Percentiles rank a stretch among this genome's conserved stretches.
Conservation (phyloP, 1,140 invertebrate genomes). For the Drosophila miranda region DNA sequence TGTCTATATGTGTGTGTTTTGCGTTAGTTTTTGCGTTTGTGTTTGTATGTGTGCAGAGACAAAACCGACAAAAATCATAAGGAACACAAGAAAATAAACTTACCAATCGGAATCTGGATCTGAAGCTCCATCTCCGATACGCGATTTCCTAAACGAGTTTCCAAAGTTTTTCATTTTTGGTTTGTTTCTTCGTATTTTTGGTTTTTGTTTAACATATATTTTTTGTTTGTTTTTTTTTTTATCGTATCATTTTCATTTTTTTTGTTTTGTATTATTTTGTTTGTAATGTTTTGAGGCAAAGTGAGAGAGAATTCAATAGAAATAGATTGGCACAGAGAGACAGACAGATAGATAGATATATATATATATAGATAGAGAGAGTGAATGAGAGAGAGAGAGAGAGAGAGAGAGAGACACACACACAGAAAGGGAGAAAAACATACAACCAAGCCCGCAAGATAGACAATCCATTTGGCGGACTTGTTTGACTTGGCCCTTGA, state of each 20-base stretch:
- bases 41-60: constrained; percentile 52
- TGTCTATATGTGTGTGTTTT: constrained; percentile 21
- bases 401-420: constrained; percentile 3
- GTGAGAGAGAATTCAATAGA: constrained; percentile 35
- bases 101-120: constrained; percentile 82
- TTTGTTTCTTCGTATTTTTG: constrained; percentile 16
- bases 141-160: constrained; percentile 81
- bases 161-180: constrained; percentile 51
- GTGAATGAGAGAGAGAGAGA: neutral
- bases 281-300: constrained; percentile 29
- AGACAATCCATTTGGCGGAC: constrained; percentile 37
- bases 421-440: neutral
- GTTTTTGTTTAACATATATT: neutral
- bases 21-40: constrained; percentile 13
- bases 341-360: constrained; percentile 13
- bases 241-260: constrained; percentile 18
- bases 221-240: constrained; percentile 28
- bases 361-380: neutral
- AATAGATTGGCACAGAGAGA: constrained; percentile 12
- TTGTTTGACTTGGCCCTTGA: constrained; percentile 23
- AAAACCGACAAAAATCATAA: constrained; percentile 58
- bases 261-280: constrained; percentile 32
- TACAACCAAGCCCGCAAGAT: constrained; percentile 1
- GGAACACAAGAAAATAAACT: constrained; percentile 64
- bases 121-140: constrained; percentile 81